Conservation (phyloP, 2,113 vertebrate genomes). For the Trachemys scripta region DNA sequence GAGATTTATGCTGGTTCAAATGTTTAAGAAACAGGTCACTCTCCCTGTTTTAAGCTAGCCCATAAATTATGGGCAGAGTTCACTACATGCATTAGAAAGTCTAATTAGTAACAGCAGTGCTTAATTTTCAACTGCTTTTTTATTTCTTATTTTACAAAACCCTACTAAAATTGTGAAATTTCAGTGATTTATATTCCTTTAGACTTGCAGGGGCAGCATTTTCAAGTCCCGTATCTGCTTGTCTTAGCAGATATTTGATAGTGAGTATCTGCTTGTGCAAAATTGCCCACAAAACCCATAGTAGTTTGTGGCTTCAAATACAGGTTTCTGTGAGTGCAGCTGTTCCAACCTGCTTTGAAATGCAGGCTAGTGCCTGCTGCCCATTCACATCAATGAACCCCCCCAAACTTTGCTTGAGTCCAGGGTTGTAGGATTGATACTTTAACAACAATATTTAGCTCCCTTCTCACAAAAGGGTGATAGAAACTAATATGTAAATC, state of each 20-base stretch:
- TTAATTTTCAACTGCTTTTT: neutral
- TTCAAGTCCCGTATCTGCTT: neutral
- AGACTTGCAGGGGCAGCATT: neutral
- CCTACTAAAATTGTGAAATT: neutral
- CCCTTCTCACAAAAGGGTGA: neutral
- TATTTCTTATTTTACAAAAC: constrained; percentile 1
- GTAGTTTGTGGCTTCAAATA: neutral
- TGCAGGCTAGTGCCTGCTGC: neutral
- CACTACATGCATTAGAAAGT: neutral
- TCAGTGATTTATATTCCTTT: neutral
- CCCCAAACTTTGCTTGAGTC: neutral
- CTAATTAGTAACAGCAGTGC: neutral
- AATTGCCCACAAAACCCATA: rapidly evolving
- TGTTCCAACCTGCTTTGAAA: neutral
- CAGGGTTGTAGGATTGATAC: neutral
- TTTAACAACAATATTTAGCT: neutral
- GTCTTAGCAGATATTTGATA: neutral
- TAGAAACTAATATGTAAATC: neutral
- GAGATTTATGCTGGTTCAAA: neutral
- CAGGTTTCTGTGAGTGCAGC: neutral
- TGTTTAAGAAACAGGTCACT: neutral
- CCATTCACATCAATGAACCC: neutral
- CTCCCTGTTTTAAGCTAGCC: neutral
- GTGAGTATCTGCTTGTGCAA: rapidly evolving
- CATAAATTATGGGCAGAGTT: neutral